Evolutionary conservation across 30 jellyfish, hydroid and myxozoan genomes (phyloP), one percentile per base, ranked within the genome.

Genomic region (Nemopilema nomurai): DNA sequence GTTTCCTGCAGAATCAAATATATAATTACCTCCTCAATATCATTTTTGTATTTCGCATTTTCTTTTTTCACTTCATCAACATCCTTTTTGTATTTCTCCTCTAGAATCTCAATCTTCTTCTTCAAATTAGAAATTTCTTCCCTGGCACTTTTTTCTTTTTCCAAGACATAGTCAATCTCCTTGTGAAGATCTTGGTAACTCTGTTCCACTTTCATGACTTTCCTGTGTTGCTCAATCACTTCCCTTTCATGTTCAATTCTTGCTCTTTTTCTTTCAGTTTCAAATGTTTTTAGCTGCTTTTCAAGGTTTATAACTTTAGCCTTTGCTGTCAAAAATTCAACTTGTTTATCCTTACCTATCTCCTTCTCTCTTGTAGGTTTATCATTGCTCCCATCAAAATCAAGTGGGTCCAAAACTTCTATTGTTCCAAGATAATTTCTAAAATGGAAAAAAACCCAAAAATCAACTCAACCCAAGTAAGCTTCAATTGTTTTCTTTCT

Each of bases 11-110:
- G n/a, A n/a, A n/a, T n/a, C n/a, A n/a, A n/a, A n/a, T n/a, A n/a
- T n/a, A n/a, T n/a, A n/a, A n/a, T 49, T 74, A 84, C 93, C 87
- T 84, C 87, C 4, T 84, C 93, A 8, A 84, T 57, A 27, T 84
- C 76, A 21, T 41, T 74, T 22, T n/a, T 20, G 49, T 73, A 84
- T 63, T 62, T 67, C 27, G 53, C 18, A 25, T 84, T 84, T 28
- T 67, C 82, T 28, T 24, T 66, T 41, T 62, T 74, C 87, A 77
- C 29, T 8, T 1, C 28, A 51, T 74, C 93, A 4, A 49, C 77
- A 62, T 84, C 93, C 30, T 49, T 84, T 7, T 27, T 84, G 52
- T 84, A 84, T 30, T 84, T 78, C 25, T 73, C 75, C 4, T 74
- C 52, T 27, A 74, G 33, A 19, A 70, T 49, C 33, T 74, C 93